Conservation (phyloP, 2,888 invertebrate species). For the Luperina testacea region DNA sequence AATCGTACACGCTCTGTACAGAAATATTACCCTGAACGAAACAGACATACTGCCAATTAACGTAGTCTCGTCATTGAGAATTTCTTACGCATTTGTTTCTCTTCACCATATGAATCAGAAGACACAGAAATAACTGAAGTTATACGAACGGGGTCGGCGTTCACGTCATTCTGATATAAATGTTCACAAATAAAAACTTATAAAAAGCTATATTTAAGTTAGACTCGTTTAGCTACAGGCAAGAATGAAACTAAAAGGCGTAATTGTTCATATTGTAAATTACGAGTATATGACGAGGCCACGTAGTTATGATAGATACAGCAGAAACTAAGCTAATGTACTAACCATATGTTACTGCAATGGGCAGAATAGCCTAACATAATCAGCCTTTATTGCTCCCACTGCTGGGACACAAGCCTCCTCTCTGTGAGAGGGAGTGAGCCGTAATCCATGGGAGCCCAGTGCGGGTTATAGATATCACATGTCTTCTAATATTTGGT, state of each 20-base stretch:
- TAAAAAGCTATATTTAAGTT: constrained; percentile 64
- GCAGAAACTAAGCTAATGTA: not conserved
- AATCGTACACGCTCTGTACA: constrained; percentile 34
- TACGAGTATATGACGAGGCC: not conserved
- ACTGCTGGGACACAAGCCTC: not conserved
- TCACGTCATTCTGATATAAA: constrained; percentile 70
- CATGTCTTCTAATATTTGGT: not conserved
- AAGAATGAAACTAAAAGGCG: constrained; percentile 25
- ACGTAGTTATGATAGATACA: not conserved
- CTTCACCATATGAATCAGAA: constrained; percentile 73
- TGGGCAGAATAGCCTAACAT: not conserved
- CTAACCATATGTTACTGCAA: not conserved
- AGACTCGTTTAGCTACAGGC: constrained; percentile 33
- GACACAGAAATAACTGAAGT: constrained; percentile 73
- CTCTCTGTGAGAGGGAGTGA: not conserved
- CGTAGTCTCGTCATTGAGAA: constrained; percentile 61
- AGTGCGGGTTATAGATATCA: too few relatives aligned
- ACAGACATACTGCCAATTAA: constrained; percentile 62
- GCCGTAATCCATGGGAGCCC: not conserved
- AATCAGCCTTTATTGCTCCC: not conserved
- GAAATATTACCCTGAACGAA: constrained; percentile 49
- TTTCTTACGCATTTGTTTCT: constrained; percentile 68
- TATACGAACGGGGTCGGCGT: constrained; percentile 71
- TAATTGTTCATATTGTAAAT: constrained; percentile 25
- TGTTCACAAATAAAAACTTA: constrained; percentile 65